phyloP scores from a whole-genome alignment of 1,140 invertebrate species.

The Spodoptera litura region DNA sequence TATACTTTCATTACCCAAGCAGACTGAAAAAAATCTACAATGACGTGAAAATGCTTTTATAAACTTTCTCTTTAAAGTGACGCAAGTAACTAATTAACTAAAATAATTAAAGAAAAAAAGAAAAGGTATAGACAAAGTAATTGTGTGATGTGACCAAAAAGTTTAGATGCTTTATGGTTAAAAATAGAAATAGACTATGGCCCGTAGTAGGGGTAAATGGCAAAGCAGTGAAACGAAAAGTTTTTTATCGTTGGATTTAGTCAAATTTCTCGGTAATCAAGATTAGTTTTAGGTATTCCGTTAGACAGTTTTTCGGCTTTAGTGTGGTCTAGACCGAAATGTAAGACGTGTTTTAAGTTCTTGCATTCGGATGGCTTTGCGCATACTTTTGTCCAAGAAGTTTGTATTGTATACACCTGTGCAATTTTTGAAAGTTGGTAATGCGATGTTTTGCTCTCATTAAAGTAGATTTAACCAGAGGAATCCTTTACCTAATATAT shows the following conservation, averaged over 20 bases:
- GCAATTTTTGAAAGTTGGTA: too few relatives aligned
- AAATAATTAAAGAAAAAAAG: not conserved
- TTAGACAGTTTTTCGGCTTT: constrained; percentile 51
- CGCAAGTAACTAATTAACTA: constrained; percentile 9
- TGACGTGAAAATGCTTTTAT: not conserved
- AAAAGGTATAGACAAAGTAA: too few relatives aligned
- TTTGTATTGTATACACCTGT: too few relatives aligned
- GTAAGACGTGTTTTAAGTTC: not conserved
- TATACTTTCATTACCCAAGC: not conserved
- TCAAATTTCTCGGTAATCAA: constrained; percentile 58
- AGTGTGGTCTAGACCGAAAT: constrained; percentile 16
- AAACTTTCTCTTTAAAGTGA: constrained; percentile 24
- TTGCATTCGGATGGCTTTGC: too few relatives aligned
- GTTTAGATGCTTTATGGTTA: not conserved
- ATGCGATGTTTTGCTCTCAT: too few relatives aligned
- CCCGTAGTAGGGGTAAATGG: constrained; percentile 34
- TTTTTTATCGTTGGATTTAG: constrained; percentile 59
- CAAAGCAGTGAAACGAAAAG: constrained; percentile 52
- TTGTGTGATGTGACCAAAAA: not conserved
- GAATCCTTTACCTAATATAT: too few relatives aligned
- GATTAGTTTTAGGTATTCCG: constrained; percentile 55
- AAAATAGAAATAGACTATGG: not conserved
- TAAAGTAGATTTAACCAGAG: too few relatives aligned
- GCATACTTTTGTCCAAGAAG: too few relatives aligned
- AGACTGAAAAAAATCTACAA: not conserved